phyloP scores from a whole-genome alignment of 2,888 invertebrate genomes.

The Pyrochroa serraticornis region DNA sequence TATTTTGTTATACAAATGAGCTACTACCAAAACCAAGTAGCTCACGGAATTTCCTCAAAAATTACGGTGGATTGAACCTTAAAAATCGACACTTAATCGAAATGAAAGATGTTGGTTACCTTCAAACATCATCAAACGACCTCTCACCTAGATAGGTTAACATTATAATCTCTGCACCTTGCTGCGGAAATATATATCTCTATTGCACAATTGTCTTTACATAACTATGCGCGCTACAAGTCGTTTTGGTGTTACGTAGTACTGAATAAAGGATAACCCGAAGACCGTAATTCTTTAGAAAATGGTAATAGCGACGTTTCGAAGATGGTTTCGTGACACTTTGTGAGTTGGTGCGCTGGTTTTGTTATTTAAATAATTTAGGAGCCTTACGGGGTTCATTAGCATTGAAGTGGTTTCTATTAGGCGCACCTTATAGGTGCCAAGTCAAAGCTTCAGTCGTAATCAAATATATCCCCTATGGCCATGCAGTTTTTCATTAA shows the following conservation, averaged over 20 bases:
- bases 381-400: constrained; percentile 1
- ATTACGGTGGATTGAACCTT: no score
- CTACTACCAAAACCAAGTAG: no score
- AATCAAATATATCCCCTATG: not conserved
- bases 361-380: constrained; percentile 3
- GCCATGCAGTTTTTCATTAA: not conserved
- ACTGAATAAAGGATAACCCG: constrained; percentile 5
- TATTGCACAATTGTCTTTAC: constrained; percentile 10
- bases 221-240: constrained; percentile 8
- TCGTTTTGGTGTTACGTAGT: constrained; percentile 3
- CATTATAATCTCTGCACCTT: no score
- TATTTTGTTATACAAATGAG: no score
- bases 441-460: constrained; percentile 1
- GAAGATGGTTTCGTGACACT: not conserved
- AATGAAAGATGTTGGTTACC: no score
- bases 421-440: constrained; percentile 4
- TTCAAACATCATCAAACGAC: no score
- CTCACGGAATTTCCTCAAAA: no score
- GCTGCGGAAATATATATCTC: not conserved
- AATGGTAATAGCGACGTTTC: constrained; percentile 5
- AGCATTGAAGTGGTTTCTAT: constrained; percentile 5
- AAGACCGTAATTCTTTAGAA: not conserved
- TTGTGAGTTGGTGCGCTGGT: not conserved
- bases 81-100: no score
- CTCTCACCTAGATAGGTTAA: no score